A percentile compares a stretch with the other conserved stretches of the same genome.
phyloP scores from a whole-genome alignment of 1,140 invertebrate species.

The Nylanderia fulva region DNA sequence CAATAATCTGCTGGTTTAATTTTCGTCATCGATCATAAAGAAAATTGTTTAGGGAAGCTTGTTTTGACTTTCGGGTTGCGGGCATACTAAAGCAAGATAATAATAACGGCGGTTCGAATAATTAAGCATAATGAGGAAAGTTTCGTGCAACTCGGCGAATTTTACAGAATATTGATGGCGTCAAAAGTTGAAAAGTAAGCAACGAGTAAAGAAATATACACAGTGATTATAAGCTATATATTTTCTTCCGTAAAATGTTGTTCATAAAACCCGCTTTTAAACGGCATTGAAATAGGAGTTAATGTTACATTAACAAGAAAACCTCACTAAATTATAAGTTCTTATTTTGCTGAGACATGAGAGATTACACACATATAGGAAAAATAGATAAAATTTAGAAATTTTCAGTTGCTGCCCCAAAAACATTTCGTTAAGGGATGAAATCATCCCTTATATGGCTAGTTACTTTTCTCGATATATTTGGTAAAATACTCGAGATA shows the following conservation, averaged over 20 bases:
- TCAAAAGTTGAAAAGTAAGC: conserved; percentile 32
- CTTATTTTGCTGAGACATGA: too few species aligned
- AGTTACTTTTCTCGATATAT: too few species aligned
- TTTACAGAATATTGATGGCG: conserved; percentile 32
- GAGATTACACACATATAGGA: too few species aligned
- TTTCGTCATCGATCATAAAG: conserved; percentile 26
- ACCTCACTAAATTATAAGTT: too few species aligned
- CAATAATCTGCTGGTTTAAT: conserved; percentile 18
- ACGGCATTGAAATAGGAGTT: not conserved
- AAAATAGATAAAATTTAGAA: too few species aligned
- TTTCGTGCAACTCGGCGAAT: conserved; percentile 21
- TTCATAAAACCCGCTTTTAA: not conserved
- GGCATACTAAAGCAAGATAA: conserved; percentile 36
- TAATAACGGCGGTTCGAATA: conserved; percentile 41
- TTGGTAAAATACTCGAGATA: too few species aligned
- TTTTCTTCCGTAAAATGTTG: not conserved
- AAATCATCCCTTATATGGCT: too few species aligned
- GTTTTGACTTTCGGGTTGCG: conserved; percentile 32
- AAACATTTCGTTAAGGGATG: too few species aligned
- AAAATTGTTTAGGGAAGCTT: conserved; percentile 52
- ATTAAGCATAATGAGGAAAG: conserved; percentile 53
- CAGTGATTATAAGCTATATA: not conserved
- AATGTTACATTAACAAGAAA: too few species aligned
- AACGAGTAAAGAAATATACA: not conserved
- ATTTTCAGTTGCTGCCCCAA: too few species aligned